A percentile compares a stretch with the other conserved stretches of the same genome.
These are phyloP conservation scores for Reinhardtius hippoglossoides DNA, from an alignment of 2,113 vertebrate species.

Conservation along the genomic window DNA sequence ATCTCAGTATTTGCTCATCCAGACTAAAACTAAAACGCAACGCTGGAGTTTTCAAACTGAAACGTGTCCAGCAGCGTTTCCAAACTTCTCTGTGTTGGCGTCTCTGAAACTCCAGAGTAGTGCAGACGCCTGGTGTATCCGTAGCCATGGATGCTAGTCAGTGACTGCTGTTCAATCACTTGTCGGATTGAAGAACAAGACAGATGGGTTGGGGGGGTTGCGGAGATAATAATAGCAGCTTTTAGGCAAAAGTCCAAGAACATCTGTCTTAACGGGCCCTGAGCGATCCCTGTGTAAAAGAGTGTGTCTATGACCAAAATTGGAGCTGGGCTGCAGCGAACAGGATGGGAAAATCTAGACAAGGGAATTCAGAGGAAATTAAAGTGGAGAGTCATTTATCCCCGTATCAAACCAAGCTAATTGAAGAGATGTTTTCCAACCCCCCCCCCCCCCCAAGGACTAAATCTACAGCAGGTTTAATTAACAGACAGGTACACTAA, in stretches of 20 bases:
- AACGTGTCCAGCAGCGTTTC: too few species aligned
- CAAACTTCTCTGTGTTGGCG: too few species aligned
- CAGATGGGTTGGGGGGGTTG: conserved; percentile 16
- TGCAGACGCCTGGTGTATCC: too few species aligned
- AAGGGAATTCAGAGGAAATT: conserved; percentile 34
- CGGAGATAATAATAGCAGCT: conserved; percentile 63
- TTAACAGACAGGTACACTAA: conserved; percentile 36
- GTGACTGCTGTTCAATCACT: conserved; percentile 1
- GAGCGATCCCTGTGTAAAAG: conserved; percentile 49
- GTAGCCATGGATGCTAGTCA: background rate
- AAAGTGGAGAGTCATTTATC: conserved; percentile 22
- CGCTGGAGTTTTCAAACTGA: too few species aligned
- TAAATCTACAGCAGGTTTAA: conserved; percentile 20
- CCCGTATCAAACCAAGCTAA: background rate
- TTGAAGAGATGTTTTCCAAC: conserved; percentile 5
- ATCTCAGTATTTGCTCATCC: too few species aligned
- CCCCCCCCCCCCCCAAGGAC: conserved; percentile 7
- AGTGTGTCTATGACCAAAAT: conserved; percentile 60
- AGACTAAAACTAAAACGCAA: too few species aligned
- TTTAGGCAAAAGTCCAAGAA: conserved; percentile 42
- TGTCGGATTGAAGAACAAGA: background rate
- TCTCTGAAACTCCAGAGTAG: too few species aligned
- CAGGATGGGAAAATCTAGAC: conserved; percentile 29
- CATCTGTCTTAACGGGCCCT: conserved; percentile 40
- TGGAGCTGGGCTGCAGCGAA: conserved; percentile 18